Evolutionary conservation across 2,888 invertebrate species (phyloP).

Genomic region (Xanthorhoe designata): DNA sequence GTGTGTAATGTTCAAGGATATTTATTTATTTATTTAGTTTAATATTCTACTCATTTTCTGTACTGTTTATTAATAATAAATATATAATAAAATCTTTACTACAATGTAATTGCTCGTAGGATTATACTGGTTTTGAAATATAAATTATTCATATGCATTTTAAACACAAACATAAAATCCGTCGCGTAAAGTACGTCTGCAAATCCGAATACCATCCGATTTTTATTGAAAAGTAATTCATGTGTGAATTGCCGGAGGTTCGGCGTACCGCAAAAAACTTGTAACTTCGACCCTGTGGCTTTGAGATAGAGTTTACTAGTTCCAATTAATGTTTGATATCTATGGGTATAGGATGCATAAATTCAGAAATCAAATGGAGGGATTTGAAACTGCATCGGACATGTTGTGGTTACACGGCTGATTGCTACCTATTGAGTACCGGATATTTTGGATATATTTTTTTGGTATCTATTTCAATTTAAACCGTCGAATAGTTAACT

Average conservation of each 20-base stretch:
- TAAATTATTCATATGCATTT: conserved; percentile 10
- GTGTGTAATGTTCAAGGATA: too few relatives aligned
- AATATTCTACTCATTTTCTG: background rate
- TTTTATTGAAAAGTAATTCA: conserved; percentile 62
- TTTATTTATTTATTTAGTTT: too few relatives aligned
- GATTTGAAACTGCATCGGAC: conserved; percentile 41
- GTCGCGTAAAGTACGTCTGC: conserved; percentile 46
- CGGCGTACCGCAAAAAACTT: conserved; percentile 41
- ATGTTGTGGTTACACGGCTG: conserved; percentile 36
- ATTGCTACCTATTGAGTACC: conserved; percentile 28
- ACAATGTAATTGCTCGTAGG: background rate
- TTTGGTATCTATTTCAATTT: conserved; percentile 2
- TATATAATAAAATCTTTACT: background rate
- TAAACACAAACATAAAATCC: conserved; percentile 15
- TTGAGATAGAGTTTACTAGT: conserved; percentile 11
- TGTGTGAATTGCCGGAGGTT: conserved; percentile 64
- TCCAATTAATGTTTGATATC: conserved; percentile 12
- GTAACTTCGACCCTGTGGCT: conserved; percentile 38
- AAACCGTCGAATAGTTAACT: background rate
- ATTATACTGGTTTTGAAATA: background rate
- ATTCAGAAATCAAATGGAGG: conserved; percentile 50
- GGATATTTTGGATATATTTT: conserved; percentile 17
- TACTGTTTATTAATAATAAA: background rate
- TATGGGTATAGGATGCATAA: conserved; percentile 46
- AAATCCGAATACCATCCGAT: conserved; percentile 51